These are phyloP conservation scores for Aurelia aurita DNA, from an alignment of 30 jellyfish, hydroid and myxozoan genomes.

Conservation along the genomic window DNA sequence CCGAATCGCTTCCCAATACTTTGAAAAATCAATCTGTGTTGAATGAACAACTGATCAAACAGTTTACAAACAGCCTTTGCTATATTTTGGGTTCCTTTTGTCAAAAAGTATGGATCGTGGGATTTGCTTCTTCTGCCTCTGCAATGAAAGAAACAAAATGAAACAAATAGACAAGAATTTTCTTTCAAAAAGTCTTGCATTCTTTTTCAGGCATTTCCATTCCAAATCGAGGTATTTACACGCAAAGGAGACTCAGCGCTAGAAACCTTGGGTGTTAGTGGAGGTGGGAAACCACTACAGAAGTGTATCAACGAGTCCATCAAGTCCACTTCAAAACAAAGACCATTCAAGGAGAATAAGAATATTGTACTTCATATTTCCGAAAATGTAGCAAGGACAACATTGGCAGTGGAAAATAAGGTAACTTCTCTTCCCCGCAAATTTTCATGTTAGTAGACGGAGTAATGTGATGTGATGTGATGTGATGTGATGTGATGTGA, in stretches of 20 bases:
- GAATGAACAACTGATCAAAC: too few relatives aligned
- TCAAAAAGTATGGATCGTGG: too few relatives aligned
- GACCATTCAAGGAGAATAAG: constrained; percentile 67
- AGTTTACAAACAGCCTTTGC: too few relatives aligned
- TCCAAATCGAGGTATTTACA: constrained; percentile 82
- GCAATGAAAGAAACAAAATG: background rate
- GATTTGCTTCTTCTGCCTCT: background rate
- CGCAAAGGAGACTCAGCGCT: constrained; percentile 70
- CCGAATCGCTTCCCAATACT: too few relatives aligned
- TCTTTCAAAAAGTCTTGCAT: background rate
- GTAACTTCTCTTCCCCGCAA: constrained; percentile 21
- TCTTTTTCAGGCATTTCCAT: constrained; percentile 89
- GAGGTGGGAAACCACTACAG: constrained; percentile 72
- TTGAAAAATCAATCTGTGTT: too few relatives aligned
- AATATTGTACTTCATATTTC: constrained; percentile 65
- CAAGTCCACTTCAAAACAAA: constrained; percentile 33
- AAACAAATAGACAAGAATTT: too few relatives aligned
- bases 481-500: too few relatives aligned
- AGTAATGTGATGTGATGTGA: too few relatives aligned
- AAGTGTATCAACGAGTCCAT: constrained; percentile 61
- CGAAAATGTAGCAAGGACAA: constrained; percentile 45
- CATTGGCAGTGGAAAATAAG: constrained; percentile 94
- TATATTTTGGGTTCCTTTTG: too few relatives aligned
- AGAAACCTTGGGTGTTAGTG: constrained; percentile 60
- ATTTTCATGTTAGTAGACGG: too few relatives aligned